Base-by-base conservation (phyloP, 2,888 invertebrate species). In the Marronus borbonicus region DNA sequence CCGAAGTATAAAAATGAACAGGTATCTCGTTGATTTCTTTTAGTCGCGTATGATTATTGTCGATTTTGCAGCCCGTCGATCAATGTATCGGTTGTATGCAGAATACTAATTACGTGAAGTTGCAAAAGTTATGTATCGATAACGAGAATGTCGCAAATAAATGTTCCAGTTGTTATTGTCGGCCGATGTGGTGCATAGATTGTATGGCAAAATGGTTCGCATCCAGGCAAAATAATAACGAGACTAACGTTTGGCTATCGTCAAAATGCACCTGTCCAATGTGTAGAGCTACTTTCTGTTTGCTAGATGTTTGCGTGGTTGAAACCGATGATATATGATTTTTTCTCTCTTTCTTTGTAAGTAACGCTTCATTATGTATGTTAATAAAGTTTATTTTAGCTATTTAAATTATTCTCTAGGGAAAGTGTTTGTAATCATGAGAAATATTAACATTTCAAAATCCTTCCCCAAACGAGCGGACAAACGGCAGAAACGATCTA, bases 121-220 rank as follows among this genome's bases (percentile, higher is more conserved):
- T 96, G 76, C 91, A 91, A 82, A 94, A 93, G 84, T 91, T 91
- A 76, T 97, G 96, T 86, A 87, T 75, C 4, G 87, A 88, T 24
- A 89, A 87, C n/a, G 80, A 81, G 10, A 89, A 88, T 78, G 88
- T 87, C 74, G 84, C 85, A 14, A 87, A 88, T 79, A 88, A 85
- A 78, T 93, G 93, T 84, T 86, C 84, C 2, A 89, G 87, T 74
- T 95, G 95, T 85, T 93, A 92, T 85, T 96, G 95, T 86, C 93
- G 95, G 75, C 97, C 96, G 31, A 93, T 97, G 92, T 97, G 97
- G 97, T 98, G 97, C 89, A 89, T 92, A 28, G 92, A 94, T 82
- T 98, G 96, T 87, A 92, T 96, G 90, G 95, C 93, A 0, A 93
- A 93, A 84, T 96, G 96, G 96, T 97, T 96, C 91, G 96, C 95